phyloP scores from a whole-genome alignment of 2,888 invertebrate species.

The Tetramorium bicarinatum region DNA sequence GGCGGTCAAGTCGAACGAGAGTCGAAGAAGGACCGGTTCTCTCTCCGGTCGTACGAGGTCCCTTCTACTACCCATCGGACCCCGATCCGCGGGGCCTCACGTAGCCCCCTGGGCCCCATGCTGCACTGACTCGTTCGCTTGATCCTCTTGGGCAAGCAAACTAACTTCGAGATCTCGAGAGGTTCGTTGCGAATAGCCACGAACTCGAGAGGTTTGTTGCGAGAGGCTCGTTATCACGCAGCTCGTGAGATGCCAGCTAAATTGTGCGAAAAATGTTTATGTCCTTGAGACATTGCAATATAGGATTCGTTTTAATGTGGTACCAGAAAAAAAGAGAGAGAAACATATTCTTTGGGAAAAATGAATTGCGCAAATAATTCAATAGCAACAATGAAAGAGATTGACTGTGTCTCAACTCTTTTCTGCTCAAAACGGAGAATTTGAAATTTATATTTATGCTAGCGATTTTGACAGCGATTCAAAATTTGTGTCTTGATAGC shows the following conservation, averaged over 20 bases:
- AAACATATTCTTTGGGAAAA: background rate
- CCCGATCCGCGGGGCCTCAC: slow-evolving; percentile 61
- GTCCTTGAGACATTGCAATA: background rate
- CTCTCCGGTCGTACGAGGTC: slow-evolving; percentile 72
- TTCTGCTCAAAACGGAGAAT: background rate
- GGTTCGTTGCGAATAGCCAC: slow-evolving; percentile 63
- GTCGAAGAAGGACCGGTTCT: slow-evolving; percentile 80
- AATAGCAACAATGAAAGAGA: background rate
- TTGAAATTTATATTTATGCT: background rate
- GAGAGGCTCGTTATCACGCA: slow-evolving; percentile 67
- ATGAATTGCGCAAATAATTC: background rate
- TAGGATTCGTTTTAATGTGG: background rate
- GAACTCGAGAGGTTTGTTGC: slow-evolving; percentile 56
- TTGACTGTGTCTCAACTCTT: background rate
- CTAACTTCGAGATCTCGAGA: slow-evolving; percentile 63
- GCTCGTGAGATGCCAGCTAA: slow-evolving; percentile 52
- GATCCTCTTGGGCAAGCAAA: slow-evolving; percentile 50
- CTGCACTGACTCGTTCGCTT: slow-evolving; percentile 64
- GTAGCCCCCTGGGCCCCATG: slow-evolving; percentile 62
- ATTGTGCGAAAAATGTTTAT: slow-evolving; percentile 18
- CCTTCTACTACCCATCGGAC: slow-evolving; percentile 66
- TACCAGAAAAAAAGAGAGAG: background rate
- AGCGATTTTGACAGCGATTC: background rate
- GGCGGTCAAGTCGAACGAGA: slow-evolving; percentile 75
- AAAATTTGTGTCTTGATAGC: background rate